Evolutionary conservation across 2,113 vertebrate species (phyloP).

Genomic region (Xiphorhynchus elegans): DNA sequence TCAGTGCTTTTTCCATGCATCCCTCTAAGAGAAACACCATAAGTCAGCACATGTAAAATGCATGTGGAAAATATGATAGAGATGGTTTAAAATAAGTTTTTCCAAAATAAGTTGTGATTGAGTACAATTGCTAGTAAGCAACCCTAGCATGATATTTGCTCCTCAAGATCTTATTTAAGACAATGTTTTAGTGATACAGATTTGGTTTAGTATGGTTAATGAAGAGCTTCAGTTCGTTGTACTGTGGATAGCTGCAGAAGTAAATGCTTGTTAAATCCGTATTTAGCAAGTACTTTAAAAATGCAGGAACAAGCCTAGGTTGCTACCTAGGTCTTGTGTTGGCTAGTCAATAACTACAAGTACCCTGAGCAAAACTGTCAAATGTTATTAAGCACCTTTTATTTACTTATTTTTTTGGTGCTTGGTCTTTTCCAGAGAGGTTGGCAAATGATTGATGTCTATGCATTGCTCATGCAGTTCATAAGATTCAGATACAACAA

Average conservation of each 20-base stretch:
- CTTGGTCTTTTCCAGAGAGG: accelerated
- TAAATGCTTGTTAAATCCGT: neutral
- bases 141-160: neutral
- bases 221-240: neutral
- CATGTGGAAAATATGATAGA: neutral
- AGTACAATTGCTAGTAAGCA: neutral
- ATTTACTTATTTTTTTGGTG: neutral
- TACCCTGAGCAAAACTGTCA: neutral
- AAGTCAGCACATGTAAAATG: neutral
- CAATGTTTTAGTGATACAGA: neutral
- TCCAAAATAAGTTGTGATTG: neutral
- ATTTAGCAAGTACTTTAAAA: neutral
- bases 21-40: neutral
- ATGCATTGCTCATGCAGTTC: neutral
- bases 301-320: neutral
- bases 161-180: neutral
- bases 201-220: neutral
- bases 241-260: neutral
- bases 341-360: neutral
- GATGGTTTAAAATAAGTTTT: neutral
- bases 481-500: neutral
- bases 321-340: neutral
- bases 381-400: neutral
- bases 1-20: accelerated
- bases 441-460: neutral